Evolutionary conservation across 2,113 vertebrate species (phyloP), one percentile per base, ranked within the genome.

Genomic region (Morone chrysops): DNA sequence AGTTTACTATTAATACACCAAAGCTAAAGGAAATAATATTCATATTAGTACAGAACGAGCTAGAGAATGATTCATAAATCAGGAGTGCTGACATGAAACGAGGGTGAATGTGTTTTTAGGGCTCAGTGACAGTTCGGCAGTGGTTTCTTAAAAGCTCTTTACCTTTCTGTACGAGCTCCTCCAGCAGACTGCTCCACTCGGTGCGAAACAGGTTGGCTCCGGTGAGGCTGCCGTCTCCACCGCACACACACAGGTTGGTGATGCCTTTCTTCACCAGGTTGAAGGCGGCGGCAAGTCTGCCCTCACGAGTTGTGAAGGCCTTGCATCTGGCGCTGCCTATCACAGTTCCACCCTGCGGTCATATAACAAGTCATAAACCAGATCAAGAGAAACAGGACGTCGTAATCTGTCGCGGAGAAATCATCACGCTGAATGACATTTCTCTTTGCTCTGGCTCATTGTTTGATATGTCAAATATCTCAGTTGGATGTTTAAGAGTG

Each of bases 201-300:
- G 78, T 94, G 51, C 97, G 97, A 92, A 99, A 99, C 91, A 98
- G 93, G 91, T 98, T 96, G 0, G 98, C 98, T 0, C 98, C 98
- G 0, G 98, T 99, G 77, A 99, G 96, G 93, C 98, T 99, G 93
- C 98, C 98, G 0, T 98, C 98, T 0, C 98, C 98, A 0, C 98
- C 98, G 0, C 98, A 98, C 89, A 99, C 97, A 0, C 98, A 99
- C 86, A 99, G 94, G 94, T 99, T 99, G 93, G 97, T 97, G 95
- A 99, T 97, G 83, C 97, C 96, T 0, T 95, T 96, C 69, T 97
- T 95, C 17, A 98, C 96, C 75, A 99, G 94, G 94, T 99, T 98
- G 61, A 93, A 96, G 75, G 97, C 97, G 0, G 98, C 97, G 0
- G 93, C 87, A 31, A 96, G 94, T 59, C 98, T 95, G 0, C 98